Conservation (phyloP, 2,797 vertebrate genomes). For the Leucoraja ocellata region DNA sequence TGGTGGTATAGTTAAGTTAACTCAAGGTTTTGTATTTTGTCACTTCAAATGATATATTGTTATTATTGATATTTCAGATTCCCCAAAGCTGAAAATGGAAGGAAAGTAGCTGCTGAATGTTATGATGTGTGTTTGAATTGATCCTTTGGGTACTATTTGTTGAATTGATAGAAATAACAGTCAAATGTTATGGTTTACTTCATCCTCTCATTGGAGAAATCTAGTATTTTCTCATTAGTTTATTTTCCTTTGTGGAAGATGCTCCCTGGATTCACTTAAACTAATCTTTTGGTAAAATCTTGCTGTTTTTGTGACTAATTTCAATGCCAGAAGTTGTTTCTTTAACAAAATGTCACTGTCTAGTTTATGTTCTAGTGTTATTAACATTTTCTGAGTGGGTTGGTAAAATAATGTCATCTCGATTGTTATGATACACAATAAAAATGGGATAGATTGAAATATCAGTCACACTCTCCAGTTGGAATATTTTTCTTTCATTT, state of each 20-base stretch:
- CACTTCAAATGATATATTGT: slow-evolving; percentile 27
- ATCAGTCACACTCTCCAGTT: background rate
- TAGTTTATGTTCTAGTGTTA: background rate
- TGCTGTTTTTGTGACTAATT: background rate
- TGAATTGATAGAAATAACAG: slow-evolving; percentile 24
- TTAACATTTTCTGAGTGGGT: background rate
- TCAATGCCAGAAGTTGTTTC: slow-evolving; percentile 11
- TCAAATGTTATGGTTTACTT: background rate
- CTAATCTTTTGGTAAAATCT: slow-evolving; percentile 7
- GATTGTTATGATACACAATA: background rate
- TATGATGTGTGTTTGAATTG: slow-evolving; percentile 9
- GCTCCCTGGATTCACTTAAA: background rate
- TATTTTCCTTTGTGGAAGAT: background rate
- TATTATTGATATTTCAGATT: slow-evolving; percentile 29
- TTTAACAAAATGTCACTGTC: slow-evolving; percentile 14
- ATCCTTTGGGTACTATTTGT: slow-evolving; percentile 23
- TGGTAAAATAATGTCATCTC: slow-evolving; percentile 33
- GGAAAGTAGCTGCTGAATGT: slow-evolving; percentile 13
- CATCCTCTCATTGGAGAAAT: background rate
- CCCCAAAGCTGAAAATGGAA: background rate
- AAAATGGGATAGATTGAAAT: background rate
- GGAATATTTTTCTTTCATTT: background rate
- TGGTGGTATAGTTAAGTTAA: background rate
- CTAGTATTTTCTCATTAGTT: background rate
- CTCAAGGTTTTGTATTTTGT: slow-evolving; percentile 14